Evolutionary conservation across 2,888 invertebrate species (phyloP).

Genomic region (Endotricha flammealis): DNA sequence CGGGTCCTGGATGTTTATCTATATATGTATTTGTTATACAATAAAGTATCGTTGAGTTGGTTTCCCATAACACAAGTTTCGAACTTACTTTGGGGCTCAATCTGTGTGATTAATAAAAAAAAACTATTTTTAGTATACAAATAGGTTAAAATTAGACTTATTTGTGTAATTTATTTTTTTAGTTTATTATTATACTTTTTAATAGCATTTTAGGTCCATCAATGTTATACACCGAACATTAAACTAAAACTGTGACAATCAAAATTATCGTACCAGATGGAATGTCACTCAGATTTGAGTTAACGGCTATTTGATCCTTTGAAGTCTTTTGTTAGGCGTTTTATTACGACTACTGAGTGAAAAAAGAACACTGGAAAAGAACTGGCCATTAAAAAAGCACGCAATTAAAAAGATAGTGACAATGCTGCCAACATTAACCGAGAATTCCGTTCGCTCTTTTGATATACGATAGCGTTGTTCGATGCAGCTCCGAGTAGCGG

Average conservation of each 20-base stretch:
- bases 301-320: conserved; percentile 55
- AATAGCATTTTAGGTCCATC: too few species aligned
- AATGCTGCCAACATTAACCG: conserved; percentile 63
- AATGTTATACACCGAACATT: conserved; percentile 42
- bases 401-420: conserved; percentile 72
- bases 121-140: too few species aligned
- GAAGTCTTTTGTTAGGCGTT: conserved; percentile 68
- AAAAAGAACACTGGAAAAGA: conserved; percentile 45
- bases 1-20: too few species aligned
- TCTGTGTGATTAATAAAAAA: too few species aligned
- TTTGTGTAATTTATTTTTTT: too few species aligned
- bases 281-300: conserved; percentile 45
- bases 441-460: conserved; percentile 57
- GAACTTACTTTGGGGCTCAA: too few species aligned
- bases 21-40: too few species aligned
- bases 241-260: conserved; percentile 61
- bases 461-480: conserved; percentile 74
- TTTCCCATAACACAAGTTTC: too few species aligned
- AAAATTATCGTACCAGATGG: conserved; percentile 60
- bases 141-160: too few species aligned
- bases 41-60: too few species aligned
- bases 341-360: conserved; percentile 64
- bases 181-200: too few species aligned
- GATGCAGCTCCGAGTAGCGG: conserved; percentile 53
- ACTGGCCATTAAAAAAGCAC: conserved; percentile 62